Conservation (phyloP, 2,113 vertebrate genomes). For the Acrocephalus kingi region DNA sequence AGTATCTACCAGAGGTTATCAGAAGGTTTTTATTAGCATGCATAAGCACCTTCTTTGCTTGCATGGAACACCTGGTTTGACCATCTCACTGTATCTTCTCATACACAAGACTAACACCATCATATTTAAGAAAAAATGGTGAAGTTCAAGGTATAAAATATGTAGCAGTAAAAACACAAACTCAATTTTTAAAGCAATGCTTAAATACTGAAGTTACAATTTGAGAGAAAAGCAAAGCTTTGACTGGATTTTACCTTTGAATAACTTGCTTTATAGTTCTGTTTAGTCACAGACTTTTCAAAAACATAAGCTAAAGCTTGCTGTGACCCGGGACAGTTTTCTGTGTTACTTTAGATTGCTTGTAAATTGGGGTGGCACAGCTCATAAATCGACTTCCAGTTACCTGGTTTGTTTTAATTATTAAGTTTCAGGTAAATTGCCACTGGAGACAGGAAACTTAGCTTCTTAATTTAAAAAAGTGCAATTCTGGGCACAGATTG, state of each 20-base stretch:
- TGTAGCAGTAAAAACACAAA: not conserved
- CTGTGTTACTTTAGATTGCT: not conserved
- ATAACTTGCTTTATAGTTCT: not conserved
- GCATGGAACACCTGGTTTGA: not conserved
- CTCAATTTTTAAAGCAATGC: not conserved
- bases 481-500: not conserved
- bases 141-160: not conserved
- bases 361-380: not conserved
- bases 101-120: not conserved
- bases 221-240: not conserved
- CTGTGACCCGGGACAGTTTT: not conserved
- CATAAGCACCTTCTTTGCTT: not conserved
- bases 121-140: not conserved
- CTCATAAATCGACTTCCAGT: not conserved
- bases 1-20: not conserved
- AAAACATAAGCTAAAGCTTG: not conserved
- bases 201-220: not conserved
- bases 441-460: rapidly evolving
- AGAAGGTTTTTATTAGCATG: not conserved
- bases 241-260: not conserved
- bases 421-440: not conserved
- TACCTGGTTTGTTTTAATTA: not conserved
- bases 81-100: not conserved
- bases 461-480: not conserved
- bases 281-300: not conserved